Conservation (phyloP, 2,113 vertebrate genomes). For the Urocitellus parryii region DNA sequence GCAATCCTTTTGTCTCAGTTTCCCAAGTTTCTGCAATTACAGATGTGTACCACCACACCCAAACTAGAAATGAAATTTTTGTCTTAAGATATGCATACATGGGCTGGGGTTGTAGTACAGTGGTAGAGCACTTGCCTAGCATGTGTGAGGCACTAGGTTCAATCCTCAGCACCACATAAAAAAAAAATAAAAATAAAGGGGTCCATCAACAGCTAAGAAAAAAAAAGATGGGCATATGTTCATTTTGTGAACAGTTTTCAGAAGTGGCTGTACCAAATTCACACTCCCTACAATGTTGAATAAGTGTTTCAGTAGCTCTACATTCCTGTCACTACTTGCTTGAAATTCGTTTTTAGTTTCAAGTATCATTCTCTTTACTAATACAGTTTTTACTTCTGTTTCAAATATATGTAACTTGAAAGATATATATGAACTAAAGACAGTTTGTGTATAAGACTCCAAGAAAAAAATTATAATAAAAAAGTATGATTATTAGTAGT, state of each 20-base stretch:
- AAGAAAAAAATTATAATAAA: background rate
- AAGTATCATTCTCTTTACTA: background rate
- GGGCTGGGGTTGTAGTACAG: too few species aligned
- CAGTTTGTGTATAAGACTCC: background rate
- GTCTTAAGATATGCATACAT: background rate
- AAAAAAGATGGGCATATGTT: background rate
- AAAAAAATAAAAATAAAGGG: too few species aligned
- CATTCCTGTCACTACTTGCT: background rate
- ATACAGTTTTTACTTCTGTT: background rate
- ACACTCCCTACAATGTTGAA: background rate
- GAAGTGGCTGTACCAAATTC: background rate
- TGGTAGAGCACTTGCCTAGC: too few species aligned
- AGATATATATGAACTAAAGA: background rate
- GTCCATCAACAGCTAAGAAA: too few species aligned
- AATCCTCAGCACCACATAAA: too few species aligned
- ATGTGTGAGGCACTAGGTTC: too few species aligned
- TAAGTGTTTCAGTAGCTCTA: background rate
- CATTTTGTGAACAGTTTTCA: background rate
- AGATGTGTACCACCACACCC: background rate
- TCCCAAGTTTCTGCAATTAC: background rate
- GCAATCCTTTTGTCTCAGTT: background rate
- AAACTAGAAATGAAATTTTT: background rate
- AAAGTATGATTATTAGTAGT: background rate
- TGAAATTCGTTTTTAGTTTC: conserved; percentile 28
- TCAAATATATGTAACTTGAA: background rate